A percentile compares a stretch with the other conserved stretches of the same genome.
Conservation (phyloP, 23 tunicate species). For the Styela clava region DNA sequence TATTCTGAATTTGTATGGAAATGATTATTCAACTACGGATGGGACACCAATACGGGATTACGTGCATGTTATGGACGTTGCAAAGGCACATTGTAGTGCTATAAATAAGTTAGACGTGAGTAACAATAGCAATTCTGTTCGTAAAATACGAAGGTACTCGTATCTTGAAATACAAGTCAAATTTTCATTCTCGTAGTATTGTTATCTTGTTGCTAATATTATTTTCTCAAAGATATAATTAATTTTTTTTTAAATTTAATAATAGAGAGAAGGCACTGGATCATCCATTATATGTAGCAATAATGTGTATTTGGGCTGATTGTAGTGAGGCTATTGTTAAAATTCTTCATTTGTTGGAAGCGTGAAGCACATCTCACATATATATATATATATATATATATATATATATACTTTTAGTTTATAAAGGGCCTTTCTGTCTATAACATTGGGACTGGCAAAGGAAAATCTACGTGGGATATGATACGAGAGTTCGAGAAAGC, state of each 20-base stretch:
- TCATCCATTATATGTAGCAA: too few relatives aligned
- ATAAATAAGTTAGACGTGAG: constrained; percentile 50
- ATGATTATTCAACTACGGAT: constrained; percentile 85
- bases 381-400: too few relatives aligned
- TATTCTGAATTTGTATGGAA: constrained; percentile 61
- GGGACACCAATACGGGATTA: constrained; percentile 95
- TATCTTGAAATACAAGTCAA: background rate
- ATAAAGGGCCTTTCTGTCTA: constrained; percentile 29
- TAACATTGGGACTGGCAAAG: constrained; percentile 94
- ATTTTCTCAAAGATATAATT: too few relatives aligned
- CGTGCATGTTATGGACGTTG: constrained; percentile 94
- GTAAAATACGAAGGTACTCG: background rate
- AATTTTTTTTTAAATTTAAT: too few relatives aligned
- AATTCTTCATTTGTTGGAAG: too few relatives aligned
- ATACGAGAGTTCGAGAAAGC: constrained; percentile 80
- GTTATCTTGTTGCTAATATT: too few relatives aligned
- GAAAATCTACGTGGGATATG: constrained; percentile 82
- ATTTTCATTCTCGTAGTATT: too few relatives aligned
- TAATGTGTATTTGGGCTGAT: too few relatives aligned
- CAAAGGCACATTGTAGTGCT: constrained; percentile 74
- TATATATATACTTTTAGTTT: constrained; percentile 1
- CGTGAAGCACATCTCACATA: too few relatives aligned
- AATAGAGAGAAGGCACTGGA: too few relatives aligned
- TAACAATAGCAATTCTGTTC: background rate
- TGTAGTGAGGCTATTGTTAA: too few relatives aligned